phyloP scores from a whole-genome alignment of 2,113 vertebrate genomes.

The Casuarius casuarius region DNA sequence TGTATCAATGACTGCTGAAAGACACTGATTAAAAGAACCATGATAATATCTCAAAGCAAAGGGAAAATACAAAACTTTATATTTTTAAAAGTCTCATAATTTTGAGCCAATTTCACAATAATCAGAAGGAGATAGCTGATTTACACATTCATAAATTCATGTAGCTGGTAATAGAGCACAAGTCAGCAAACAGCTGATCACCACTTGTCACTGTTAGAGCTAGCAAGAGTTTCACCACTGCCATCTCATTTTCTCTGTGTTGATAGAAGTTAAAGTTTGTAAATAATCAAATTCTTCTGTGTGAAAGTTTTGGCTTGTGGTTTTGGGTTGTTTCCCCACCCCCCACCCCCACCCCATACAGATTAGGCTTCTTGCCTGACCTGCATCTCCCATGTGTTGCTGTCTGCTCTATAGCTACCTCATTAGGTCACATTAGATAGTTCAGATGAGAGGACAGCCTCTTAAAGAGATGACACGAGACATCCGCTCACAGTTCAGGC shows the following conservation, averaged over 20 bases:
- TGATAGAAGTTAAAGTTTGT: neutral
- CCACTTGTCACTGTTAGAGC: neutral
- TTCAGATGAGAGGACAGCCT: neutral
- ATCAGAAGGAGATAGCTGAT: neutral
- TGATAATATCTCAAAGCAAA: neutral
- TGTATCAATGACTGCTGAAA: neutral
- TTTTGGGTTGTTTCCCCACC: neutral
- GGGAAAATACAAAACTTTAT: neutral
- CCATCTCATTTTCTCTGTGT: neutral
- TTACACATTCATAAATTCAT: neutral
- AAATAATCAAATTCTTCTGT: neutral
- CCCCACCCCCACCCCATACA: accelerated
- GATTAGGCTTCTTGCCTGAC: neutral
- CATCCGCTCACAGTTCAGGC: neutral
- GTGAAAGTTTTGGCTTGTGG: neutral
- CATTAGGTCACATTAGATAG: neutral
- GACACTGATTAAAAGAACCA: neutral
- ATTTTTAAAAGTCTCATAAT: neutral
- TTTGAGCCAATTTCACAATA: neutral
- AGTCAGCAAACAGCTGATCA: neutral
- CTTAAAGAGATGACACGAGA: neutral
- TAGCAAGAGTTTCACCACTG: neutral
- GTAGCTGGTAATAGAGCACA: accelerated
- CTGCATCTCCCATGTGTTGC: neutral
- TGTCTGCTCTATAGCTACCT: neutral